Evolutionary conservation across 2,797 vertebrate species (phyloP), one percentile per base, ranked within the genome.

Genomic region (Rhynchonycteris naso): DNA sequence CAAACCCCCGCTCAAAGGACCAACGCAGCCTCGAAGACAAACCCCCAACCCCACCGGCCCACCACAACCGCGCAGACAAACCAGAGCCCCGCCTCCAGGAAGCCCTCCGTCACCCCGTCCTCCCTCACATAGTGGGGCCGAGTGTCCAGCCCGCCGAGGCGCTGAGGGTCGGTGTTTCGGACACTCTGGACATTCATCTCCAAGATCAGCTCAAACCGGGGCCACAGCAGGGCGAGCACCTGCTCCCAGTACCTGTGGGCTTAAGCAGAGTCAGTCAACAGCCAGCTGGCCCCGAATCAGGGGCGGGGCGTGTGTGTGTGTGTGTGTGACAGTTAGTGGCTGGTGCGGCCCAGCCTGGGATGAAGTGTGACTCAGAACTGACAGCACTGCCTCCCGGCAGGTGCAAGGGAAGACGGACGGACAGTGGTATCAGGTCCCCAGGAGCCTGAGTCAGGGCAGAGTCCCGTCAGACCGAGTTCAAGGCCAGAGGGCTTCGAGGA

Each of bases 101-200:
- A 59, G 24, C 33, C 28, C 19, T 47, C 1, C 38, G 19, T 50
- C 8, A 54, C 72, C 80, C 2, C 4, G 5, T 47, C 33, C 98
- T 0, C 16, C 26, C 98, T 15, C 98, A 99, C 99, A 0, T 99
- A 99, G 98, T 99, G 99, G 0, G 99, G 99, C 14, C 99, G 98
- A 3, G 99, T 99, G 97, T 99, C 99, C 90, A 99, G 98, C 0
- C 99, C 97, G 4, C 99, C 99, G 52, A 99, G 98, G 59, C 98
- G 99, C 98, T 99, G 99, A 43, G 99, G 99, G 97, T 99, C 99
- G 0, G 99, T 99, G 98, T 98, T 99, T 24, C 99, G 98, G 98
- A 99, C 99, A 93, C 99, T 99, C 96, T 99, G 98, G 95, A 99
- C 99, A 96, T 99, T 99, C 98, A 99, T 98, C 98, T 99, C 99